phyloP scores from a whole-genome alignment of 2,797 vertebrate genomes.

The Amblyraja radiata region DNA sequence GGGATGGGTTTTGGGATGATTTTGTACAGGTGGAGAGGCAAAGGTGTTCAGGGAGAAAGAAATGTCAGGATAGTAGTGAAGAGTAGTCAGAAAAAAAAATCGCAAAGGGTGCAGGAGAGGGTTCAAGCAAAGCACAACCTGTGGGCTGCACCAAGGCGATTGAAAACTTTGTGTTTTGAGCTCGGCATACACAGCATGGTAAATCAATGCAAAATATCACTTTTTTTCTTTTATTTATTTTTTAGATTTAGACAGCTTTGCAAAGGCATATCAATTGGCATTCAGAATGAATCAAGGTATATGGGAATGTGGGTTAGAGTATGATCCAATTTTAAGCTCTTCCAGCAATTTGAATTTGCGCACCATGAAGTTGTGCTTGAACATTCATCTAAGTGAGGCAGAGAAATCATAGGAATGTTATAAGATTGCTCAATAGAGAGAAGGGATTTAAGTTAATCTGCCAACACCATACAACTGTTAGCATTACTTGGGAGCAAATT shows the following conservation, averaged over 20 bases:
- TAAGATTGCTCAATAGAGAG: neutral
- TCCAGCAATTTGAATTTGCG: neutral
- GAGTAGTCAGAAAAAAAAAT: neutral
- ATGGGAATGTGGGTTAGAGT: neutral
- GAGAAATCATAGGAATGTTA: neutral
- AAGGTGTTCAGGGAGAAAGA: neutral
- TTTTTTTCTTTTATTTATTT: neutral
- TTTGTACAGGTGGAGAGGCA: neutral
- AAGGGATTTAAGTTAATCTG: neutral
- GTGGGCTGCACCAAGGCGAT: neutral
- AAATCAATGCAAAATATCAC: conserved; percentile 1
- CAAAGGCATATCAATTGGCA: neutral
- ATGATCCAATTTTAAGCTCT: neutral
- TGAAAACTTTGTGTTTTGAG: neutral
- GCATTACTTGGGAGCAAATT: neutral
- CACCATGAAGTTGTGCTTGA: neutral
- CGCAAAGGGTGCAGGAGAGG: neutral
- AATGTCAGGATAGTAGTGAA: neutral
- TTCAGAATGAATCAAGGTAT: neutral
- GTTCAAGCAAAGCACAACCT: neutral
- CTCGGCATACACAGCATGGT: neutral
- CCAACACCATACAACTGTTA: no score
- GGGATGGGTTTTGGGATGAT: neutral
- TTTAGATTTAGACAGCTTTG: neutral
- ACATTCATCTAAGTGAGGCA: neutral